Percentiles rank a stretch among this genome's conserved stretches.
These are phyloP conservation scores for Mimas tiliae DNA, from an alignment of 2,888 invertebrate genomes.

Conservation along the genomic window DNA sequence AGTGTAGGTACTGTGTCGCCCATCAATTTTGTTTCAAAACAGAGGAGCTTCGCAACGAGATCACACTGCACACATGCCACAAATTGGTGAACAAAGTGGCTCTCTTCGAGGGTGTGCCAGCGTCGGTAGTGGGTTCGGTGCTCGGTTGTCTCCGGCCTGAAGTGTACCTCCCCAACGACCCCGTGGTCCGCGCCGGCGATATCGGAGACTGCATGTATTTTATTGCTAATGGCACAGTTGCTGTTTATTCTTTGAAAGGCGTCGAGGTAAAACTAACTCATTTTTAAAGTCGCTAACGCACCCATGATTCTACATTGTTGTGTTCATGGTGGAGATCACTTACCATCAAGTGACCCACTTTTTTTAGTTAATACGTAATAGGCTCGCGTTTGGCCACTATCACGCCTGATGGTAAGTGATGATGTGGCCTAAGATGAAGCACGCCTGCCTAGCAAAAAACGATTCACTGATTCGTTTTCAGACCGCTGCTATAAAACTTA, in stretches of 20 bases:
- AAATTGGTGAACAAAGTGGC: conserved; percentile 81
- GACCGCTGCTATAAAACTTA: too few relatives aligned
- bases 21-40: conserved; percentile 19
- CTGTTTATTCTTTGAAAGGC: conserved; percentile 84
- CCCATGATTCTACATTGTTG: too few relatives aligned
- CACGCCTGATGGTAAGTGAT: too few relatives aligned
- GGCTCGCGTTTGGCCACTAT: too few relatives aligned
- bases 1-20: too few relatives aligned
- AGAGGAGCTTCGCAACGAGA: conserved; percentile 81
- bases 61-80: conserved; percentile 81
- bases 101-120: conserved; percentile 81
- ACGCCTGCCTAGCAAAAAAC: too few relatives aligned
- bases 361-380: too few relatives aligned
- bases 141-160: conserved; percentile 82
- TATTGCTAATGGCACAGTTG: conserved; percentile 85
- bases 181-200: conserved; percentile 84
- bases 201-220: conserved; percentile 87
- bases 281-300: too few relatives aligned
- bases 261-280: conserved; percentile 83
- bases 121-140: conserved; percentile 76
- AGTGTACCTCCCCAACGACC: conserved; percentile 85
- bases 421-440: too few relatives aligned
- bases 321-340: too few relatives aligned
- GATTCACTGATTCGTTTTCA: too few relatives aligned
- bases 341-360: too few relatives aligned